Base-by-base conservation (phyloP, 2,113 vertebrate species). In the Pollimyrus isidori region DNA sequence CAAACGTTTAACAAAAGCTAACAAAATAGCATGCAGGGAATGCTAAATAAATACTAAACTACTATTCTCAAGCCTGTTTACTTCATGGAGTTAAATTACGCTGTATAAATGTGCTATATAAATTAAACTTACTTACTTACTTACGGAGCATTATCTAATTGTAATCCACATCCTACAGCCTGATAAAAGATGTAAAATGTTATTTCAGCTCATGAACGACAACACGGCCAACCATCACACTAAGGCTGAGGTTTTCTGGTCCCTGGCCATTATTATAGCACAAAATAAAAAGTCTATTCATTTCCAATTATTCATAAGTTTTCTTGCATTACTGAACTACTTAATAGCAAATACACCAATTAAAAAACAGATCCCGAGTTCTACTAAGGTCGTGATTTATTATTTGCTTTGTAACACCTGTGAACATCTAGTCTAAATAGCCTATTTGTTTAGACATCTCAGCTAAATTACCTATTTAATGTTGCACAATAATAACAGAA, bases 281-380 rank as follows among this genome's bases (percentile, higher is more conserved):
- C 35, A 56, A 50, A 69, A 89, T 87, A 76, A 52, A 52, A 87
- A 89, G 87, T 85, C 49, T 52, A 52, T 87, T 87, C n/a, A 86
- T 58, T 80, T 50, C 50, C 84, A 89, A 52, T 87, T 89, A 73
- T 87, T 89, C 89, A 87, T 50, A 87, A 73, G 30, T 42, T 89
- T 89, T 76, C 89, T 89, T 87, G 89, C 85, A 76, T 89, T 89
- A 89, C 76, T 89, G 85, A 58, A 52, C 46, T 45, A 87, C 89
- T 53, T 86, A 85, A 86, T 46, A 87, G 89, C 84, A 86, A 86
- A 73, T 62, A 89, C 84, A 89, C 87, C 89, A 89, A 89, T 87
- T 87, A 73, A 87, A 89, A 46, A 89, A 53, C 84, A 89, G 89
- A 87, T 89, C 48, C 48, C 52, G 84, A 69, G 58, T 87, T 87